phyloP scores from a whole-genome alignment of 2,797 vertebrate species.

The Hipposideros larvatus region DNA sequence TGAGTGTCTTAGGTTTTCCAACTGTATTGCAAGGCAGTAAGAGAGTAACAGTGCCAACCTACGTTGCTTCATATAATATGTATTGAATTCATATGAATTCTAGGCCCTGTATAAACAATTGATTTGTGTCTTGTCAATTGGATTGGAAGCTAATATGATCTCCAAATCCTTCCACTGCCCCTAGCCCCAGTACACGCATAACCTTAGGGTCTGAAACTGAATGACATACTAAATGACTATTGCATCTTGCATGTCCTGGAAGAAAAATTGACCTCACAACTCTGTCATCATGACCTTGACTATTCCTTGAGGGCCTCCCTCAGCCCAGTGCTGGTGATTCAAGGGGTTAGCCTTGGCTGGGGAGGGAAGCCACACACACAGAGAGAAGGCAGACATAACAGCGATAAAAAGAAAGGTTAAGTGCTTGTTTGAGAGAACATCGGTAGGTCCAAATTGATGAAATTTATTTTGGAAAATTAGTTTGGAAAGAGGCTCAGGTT shows the following conservation, averaged over 20 bases:
- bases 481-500: not conserved
- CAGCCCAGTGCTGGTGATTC: not conserved
- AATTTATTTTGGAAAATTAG: not conserved
- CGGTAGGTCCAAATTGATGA: not conserved
- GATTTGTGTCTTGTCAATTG: not conserved
- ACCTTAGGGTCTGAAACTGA: not conserved
- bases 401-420: not conserved
- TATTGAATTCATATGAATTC: not conserved
- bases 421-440: not conserved
- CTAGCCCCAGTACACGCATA: not conserved
- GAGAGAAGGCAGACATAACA: not conserved
- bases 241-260: not conserved
- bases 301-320: not conserved
- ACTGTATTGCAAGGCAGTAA: not conserved
- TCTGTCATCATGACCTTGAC: not conserved
- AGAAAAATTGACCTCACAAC: not conserved
- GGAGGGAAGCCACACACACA: accelerated
- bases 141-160: accelerated
- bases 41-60: not conserved
- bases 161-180: not conserved
- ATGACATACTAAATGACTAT: not conserved
- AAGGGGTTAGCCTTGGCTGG: not conserved
- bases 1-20: not conserved
- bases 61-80: not conserved
- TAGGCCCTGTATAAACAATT: not conserved